A percentile compares a stretch with the other conserved stretches of the same genome.
These are phyloP conservation scores for Philopedon plagiatum DNA, from an alignment of 2,888 invertebrate genomes.

Conservation along the genomic window DNA sequence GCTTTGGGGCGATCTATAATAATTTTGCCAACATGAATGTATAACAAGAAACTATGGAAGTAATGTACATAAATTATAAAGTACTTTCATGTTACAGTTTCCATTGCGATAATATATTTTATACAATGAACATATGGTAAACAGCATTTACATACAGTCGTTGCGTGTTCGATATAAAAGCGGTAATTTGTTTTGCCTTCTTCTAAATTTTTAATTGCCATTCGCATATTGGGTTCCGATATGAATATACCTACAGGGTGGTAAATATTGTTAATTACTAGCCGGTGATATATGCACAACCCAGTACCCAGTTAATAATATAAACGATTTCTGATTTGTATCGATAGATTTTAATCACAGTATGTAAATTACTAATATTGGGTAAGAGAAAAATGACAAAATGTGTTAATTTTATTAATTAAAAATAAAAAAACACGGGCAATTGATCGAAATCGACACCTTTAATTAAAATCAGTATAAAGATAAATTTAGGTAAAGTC, in stretches of 20 bases:
- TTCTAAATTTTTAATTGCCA: constrained; percentile 44
- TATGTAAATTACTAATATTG: not conserved
- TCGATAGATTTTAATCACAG: constrained; percentile 28
- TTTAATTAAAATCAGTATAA: too few species aligned
- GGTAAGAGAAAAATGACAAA: not conserved
- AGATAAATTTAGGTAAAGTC: too few species aligned
- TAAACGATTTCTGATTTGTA: constrained; percentile 27
- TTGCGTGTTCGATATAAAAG: constrained; percentile 52
- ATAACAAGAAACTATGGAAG: constrained; percentile 40
- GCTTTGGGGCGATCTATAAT: constrained; percentile 36
- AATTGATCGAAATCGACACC: not conserved
- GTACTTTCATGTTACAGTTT: constrained; percentile 56
- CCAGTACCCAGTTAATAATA: too few species aligned
- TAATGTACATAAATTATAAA: constrained; percentile 44
- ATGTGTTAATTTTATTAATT: not conserved
- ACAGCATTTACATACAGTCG: constrained; percentile 53
- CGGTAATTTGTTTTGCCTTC: constrained; percentile 52
- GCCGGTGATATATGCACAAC: constrained; percentile 1
- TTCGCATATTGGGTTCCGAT: constrained; percentile 26
- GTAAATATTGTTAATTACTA: constrained; percentile 26
- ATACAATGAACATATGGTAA: constrained; percentile 55
- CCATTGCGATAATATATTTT: constrained; percentile 56
- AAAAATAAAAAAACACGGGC: not conserved
- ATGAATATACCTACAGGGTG: constrained; percentile 36
- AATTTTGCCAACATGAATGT: constrained; percentile 31